Conservation (phyloP, 2,113 vertebrate genomes). For the Xyliphius kryptos region DNA sequence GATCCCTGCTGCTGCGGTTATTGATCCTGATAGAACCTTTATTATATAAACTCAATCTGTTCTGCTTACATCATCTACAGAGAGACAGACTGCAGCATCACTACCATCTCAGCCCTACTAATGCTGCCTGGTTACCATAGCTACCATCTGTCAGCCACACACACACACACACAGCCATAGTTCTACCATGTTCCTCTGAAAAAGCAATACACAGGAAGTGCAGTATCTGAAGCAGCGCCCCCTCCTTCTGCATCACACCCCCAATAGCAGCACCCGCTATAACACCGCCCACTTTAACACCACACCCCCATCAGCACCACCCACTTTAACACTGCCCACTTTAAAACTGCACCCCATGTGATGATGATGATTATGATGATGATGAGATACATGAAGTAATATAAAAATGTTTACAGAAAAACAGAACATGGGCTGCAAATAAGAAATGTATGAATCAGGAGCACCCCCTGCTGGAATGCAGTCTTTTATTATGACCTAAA, state of each 20-base stretch:
- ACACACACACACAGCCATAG: background rate
- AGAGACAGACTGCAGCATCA: slow-evolving; percentile 16
- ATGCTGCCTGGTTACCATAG: slow-evolving; percentile 27
- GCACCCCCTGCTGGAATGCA: background rate
- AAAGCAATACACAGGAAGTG: background rate
- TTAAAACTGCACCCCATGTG: no score
- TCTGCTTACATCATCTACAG: background rate
- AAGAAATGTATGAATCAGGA: background rate
- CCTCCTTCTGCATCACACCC: no score
- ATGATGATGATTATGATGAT: no score
- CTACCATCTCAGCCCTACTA: slow-evolving; percentile 12
- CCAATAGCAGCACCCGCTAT: no score
- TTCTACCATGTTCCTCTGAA: background rate
- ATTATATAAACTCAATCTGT: background rate
- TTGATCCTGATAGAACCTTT: no score
- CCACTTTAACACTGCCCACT: no score
- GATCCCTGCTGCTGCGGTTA: no score
- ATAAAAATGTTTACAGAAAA: no score
- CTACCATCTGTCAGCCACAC: slow-evolving; percentile 19
- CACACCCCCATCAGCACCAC: no score
- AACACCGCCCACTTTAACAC: no score
- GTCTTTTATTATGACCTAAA: background rate
- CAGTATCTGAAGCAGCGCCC: background rate
- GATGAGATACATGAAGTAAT: no score
- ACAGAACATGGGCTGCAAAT: no score